phyloP scores from a whole-genome alignment of 2,797 vertebrate genomes.

The Holocentrus rufus region DNA sequence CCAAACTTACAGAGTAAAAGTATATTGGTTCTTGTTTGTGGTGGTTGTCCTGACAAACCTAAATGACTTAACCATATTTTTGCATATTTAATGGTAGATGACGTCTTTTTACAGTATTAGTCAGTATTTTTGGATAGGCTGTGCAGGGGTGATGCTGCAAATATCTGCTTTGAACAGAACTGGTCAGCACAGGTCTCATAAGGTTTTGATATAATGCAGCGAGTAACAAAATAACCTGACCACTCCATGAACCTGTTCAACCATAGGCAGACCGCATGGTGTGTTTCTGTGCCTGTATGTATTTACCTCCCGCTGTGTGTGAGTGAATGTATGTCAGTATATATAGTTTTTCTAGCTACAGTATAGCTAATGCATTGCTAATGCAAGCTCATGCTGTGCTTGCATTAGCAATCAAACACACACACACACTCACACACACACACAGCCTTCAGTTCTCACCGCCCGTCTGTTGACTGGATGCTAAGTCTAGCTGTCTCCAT shows the following conservation, averaged over 20 bases:
- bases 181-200: neutral
- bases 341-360: slow-evolving; percentile 1
- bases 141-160: no score
- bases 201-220: neutral
- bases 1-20: no score
- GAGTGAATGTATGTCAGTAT: neutral
- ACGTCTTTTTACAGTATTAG: no score
- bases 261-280: neutral
- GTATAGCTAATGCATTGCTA: no score
- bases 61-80: no score
- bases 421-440: slow-evolving; percentile 10
- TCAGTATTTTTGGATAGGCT: no score
- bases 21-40: no score
- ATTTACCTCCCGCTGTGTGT: neutral
- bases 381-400: neutral
- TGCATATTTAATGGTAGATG: no score
- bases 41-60: no score
- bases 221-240: neutral
- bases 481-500: slow-evolving; percentile 69
- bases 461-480: slow-evolving; percentile 60
- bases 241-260: neutral
- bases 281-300: neutral
- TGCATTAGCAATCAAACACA: slow-evolving; percentile 54
- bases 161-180: no score
- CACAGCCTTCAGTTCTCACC: slow-evolving; percentile 42